phyloP scores from a whole-genome alignment of 2,888 invertebrate species.

The Erebia aethiops region DNA sequence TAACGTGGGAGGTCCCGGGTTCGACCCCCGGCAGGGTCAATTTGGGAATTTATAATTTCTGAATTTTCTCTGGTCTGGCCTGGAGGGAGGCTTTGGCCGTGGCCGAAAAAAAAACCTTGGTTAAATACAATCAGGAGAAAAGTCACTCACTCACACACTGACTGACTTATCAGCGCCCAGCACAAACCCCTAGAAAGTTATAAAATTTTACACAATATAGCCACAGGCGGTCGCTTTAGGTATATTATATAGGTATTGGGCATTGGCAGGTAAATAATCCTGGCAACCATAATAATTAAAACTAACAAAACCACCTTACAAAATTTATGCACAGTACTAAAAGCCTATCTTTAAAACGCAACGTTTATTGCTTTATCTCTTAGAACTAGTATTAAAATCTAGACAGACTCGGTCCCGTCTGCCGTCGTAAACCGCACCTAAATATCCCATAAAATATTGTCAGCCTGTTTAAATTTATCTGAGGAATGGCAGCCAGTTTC shows the following conservation, averaged over 20 bases:
- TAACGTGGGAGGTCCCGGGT: no score
- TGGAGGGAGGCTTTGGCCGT: no score
- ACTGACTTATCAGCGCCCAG: no score
- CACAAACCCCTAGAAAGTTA: no score
- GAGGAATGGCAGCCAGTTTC: constrained; percentile 41
- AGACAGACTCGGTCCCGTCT: constrained; percentile 75
- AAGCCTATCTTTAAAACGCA: constrained; percentile 41
- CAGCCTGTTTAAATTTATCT: constrained; percentile 80
- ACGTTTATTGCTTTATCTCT: constrained; percentile 41
- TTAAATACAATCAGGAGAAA: no score
- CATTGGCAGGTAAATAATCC: constrained; percentile 1
- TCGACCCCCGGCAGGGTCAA: no score
- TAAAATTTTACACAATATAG: no score
- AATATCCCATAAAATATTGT: constrained; percentile 82
- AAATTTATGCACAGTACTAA: constrained; percentile 37
- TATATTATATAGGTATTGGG: not conserved
- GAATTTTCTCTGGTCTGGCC: no score
- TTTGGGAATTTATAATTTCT: no score
- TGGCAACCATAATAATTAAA: constrained; percentile 7
- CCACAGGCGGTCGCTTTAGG: no score
- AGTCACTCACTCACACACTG: no score
- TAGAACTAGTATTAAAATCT: constrained; percentile 62
- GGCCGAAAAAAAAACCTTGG: no score
- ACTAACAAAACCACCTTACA: constrained; percentile 28
- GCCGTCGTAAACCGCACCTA: constrained; percentile 77